These are phyloP conservation scores for Spatulosminthurus flaviceps DNA, from an alignment of 2,888 invertebrate species.

Conservation along the genomic window DNA sequence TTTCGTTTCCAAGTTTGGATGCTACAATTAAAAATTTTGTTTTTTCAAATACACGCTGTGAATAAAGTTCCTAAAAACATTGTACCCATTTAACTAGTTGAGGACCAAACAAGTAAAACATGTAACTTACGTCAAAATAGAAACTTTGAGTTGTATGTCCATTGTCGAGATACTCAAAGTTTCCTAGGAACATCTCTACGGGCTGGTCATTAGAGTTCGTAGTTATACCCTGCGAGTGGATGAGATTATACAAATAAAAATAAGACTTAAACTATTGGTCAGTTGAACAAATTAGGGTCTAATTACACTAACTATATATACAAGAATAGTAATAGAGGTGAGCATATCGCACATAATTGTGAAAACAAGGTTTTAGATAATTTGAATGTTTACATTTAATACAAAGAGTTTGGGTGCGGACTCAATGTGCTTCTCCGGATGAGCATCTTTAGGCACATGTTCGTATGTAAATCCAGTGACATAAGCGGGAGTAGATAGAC, in stretches of 20 bases:
- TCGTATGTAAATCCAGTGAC: slow-evolving; percentile 28
- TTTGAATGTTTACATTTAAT: slow-evolving; percentile 24
- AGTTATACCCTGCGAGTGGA: slow-evolving; percentile 26
- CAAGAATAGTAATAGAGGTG: no score
- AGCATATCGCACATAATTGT: no score
- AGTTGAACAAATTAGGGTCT: no score
- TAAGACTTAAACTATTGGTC: neutral
- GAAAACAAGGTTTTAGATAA: no score
- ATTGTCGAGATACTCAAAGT: slow-evolving; percentile 41
- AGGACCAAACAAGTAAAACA: no score
- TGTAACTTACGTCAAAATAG: slow-evolving; percentile 25
- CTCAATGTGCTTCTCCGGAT: slow-evolving; percentile 43
- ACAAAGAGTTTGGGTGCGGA: slow-evolving; percentile 34
- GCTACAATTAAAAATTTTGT: slow-evolving; percentile 22
- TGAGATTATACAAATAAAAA: no score
- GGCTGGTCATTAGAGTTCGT: neutral
- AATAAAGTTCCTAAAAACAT: no score
- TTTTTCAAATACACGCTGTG: neutral
- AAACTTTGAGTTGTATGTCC: slow-evolving; percentile 27
- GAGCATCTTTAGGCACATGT: slow-evolving; percentile 32
- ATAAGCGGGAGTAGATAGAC: slow-evolving; percentile 7
- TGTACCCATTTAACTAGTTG: no score
- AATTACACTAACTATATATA: no score
- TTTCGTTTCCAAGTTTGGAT: neutral
- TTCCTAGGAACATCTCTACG: slow-evolving; percentile 27